phyloP scores from a whole-genome alignment of 2,888 invertebrate species.

The Rotaria magnacalcarata region DNA sequence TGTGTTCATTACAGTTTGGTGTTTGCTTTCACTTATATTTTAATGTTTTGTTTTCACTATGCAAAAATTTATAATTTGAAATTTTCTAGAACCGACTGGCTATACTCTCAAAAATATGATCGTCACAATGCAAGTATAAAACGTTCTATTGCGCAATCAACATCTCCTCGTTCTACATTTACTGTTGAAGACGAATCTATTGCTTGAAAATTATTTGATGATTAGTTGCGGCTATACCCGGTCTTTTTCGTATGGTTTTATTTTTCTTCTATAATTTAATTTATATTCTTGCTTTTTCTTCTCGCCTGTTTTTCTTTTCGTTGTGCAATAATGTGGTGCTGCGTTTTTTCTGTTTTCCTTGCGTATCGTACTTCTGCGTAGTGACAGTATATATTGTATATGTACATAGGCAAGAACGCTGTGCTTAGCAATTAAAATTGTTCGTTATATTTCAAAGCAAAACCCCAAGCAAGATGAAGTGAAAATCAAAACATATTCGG shows the following conservation, averaged over 20 bases:
- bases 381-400: slow-evolving; percentile 1
- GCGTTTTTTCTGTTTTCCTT: background rate
- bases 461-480: background rate
- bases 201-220: background rate
- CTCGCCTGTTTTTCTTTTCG: background rate
- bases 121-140: slow-evolving; percentile 6
- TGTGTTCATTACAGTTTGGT: background rate
- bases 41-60: background rate
- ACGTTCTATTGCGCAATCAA: background rate
- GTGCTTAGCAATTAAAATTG: background rate
- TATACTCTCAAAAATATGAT: slow-evolving; percentile 11
- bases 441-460: background rate
- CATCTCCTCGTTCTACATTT: background rate
- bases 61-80: background rate
- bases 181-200: background rate
- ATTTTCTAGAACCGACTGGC: background rate
- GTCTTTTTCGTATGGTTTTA: background rate
- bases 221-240: background rate
- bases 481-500: background rate
- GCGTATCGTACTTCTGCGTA: background rate
- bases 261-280: slow-evolving; percentile 8
- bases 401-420: background rate
- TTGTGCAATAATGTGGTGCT: slow-evolving; percentile 31
- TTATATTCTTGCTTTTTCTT: background rate
- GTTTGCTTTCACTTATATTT: background rate